These are phyloP conservation scores for Syngnathus acus DNA, from an alignment of 2,797 vertebrate species.

Conservation along the genomic window DNA sequence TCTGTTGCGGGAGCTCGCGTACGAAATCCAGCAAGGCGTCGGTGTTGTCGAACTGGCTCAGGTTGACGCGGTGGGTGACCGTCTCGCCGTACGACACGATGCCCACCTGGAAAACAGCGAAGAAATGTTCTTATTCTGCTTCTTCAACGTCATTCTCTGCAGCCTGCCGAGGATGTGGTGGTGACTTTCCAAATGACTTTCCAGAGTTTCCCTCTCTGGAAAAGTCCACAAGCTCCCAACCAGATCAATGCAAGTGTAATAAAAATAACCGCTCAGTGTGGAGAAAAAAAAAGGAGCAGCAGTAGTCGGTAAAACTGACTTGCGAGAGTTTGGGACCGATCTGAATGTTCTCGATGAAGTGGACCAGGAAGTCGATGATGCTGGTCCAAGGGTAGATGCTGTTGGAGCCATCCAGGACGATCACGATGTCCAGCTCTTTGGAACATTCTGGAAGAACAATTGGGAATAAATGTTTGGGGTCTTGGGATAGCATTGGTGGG, in stretches of 20 bases:
- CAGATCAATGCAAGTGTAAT: slow-evolving; percentile 43
- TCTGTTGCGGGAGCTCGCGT: slow-evolving; percentile 68
- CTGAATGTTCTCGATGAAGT: slow-evolving; percentile 78
- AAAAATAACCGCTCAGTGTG: slow-evolving; percentile 33
- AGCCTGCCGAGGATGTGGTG: slow-evolving; percentile 48
- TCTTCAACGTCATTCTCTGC: neutral
- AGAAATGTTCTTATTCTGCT: slow-evolving; percentile 13
- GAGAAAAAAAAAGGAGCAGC: neutral
- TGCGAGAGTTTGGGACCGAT: slow-evolving; percentile 84
- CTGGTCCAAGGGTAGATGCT: slow-evolving; percentile 91
- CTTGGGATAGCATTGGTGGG: neutral
- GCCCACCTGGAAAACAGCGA: slow-evolving; percentile 79
- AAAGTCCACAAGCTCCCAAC: slow-evolving; percentile 45
- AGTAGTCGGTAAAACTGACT: slow-evolving; percentile 61
- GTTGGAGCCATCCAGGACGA: slow-evolving; percentile 94
- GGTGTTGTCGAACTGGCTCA: slow-evolving; percentile 82
- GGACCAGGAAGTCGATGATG: slow-evolving; percentile 77
- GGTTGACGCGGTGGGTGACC: slow-evolving; percentile 85
- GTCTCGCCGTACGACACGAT: slow-evolving; percentile 90
- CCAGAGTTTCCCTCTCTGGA: slow-evolving; percentile 56
- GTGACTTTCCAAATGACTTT: slow-evolving; percentile 53
- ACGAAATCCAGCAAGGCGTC: slow-evolving; percentile 71
- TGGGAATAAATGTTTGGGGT: slow-evolving; percentile 24
- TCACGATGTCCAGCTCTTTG: slow-evolving; percentile 84
- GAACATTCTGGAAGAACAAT: slow-evolving; percentile 75